Evolutionary conservation across 1,140 invertebrate species (phyloP).

Genomic region (Apolygus lucorum): DNA sequence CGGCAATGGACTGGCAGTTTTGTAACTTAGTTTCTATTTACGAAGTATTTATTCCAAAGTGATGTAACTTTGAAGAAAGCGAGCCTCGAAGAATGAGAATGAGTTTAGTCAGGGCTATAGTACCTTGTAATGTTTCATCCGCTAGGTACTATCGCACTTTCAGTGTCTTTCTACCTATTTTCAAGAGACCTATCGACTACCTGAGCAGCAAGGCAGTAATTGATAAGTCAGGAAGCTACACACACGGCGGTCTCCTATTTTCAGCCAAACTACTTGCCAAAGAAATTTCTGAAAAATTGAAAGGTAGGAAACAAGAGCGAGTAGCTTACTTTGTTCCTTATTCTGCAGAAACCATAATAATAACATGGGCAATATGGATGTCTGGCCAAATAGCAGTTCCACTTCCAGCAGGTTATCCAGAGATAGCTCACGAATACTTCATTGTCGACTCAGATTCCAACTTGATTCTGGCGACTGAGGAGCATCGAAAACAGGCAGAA

Average conservation of each 20-base stretch:
- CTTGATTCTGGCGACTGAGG: background rate
- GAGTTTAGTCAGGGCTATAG: too few relatives aligned
- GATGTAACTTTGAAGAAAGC: too few relatives aligned
- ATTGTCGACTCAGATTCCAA: background rate
- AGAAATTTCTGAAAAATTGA: background rate
- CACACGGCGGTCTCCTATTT: conserved; percentile 1
- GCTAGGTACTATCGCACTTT: conserved; percentile 7
- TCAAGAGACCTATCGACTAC: conserved; percentile 4
- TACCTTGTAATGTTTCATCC: too few relatives aligned
- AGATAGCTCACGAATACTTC: conserved; percentile 3
- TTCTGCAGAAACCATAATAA: background rate
- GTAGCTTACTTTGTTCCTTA: background rate
- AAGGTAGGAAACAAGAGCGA: background rate
- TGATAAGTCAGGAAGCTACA: background rate
- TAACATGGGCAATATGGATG: conserved; percentile 10
- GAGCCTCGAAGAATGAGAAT: too few relatives aligned
- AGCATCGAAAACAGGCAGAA: background rate
- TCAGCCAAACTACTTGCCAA: background rate
- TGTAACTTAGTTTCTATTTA: too few relatives aligned
- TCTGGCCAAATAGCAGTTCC: conserved; percentile 6
- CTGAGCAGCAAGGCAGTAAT: background rate
- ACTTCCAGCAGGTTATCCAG: background rate
- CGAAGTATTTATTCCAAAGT: too few relatives aligned
- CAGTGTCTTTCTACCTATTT: background rate
- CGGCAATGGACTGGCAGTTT: too few relatives aligned